Evolutionary conservation across 2,113 vertebrate species (phyloP), one percentile per base, ranked within the genome.

Genomic region (Melanerpes aurifrons): DNA sequence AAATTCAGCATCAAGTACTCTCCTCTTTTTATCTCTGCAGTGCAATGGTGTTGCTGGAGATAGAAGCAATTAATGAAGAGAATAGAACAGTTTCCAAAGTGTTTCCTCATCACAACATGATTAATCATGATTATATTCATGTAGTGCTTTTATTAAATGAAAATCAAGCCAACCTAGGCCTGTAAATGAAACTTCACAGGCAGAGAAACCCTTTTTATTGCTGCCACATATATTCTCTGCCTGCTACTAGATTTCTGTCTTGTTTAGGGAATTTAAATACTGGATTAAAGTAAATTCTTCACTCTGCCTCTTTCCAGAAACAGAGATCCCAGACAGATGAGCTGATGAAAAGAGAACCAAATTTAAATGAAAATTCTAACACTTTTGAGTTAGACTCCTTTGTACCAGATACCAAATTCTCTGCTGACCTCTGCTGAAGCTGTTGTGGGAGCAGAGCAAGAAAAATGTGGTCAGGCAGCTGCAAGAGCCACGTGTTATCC

Each of bases 241-340:
- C 82, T 90, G 89, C 78, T 92, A 90, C 87, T 95, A 93, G 92
- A 93, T 94, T 94, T 92, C 93, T 94, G 92, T 94, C 95, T 94
- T 96, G 90, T 95, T 97, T 96, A 94, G 95, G 79, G 95, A 94
- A 95, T 96, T 96, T 96, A 95, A 95, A 97, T 95, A 75, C 84
- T 81, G 48, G 89, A 89, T 92, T 94, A 96, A 76, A 80, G 77
- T 91, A 94, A 94, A 96, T 87, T 91, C 78, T 80, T 87, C 69
- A 91, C 82, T 59, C 54, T 89, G 66, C 37, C 62, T 89, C 37
- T 71, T 90, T 90, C 59, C 72, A 92, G 81, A 79, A 90, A 86
- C 69, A 71, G 62, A 94, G 76, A 87, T 89, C 31, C 37, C 69
- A 85, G 92, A 93, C 89, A 92, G 84, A 92, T 80, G 73, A 95